A percentile compares a stretch with the other conserved stretches of the same genome.
Evolutionary conservation across 2,888 invertebrate species (phyloP).

Genomic region (Machimus atricapillus): DNA sequence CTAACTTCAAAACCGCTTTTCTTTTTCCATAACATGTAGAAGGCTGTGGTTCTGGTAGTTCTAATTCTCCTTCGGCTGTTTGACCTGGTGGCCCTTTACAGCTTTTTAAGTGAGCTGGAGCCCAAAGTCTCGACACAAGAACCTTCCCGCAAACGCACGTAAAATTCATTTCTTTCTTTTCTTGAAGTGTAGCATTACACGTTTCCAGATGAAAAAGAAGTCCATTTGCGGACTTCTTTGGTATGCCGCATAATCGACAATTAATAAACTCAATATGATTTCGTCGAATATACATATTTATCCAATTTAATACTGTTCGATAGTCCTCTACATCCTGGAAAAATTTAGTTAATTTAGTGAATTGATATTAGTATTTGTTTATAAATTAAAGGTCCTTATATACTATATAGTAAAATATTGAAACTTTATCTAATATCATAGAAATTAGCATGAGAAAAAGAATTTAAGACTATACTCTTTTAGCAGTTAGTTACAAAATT

Average conservation of each 20-base stretch:
- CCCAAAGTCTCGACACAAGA: neutral
- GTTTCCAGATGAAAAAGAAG: conserved; percentile 54
- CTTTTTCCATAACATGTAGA: neutral
- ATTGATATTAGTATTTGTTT: neutral
- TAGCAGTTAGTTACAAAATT: neutral
- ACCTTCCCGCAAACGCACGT: conserved; percentile 49
- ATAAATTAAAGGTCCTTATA: too few relatives aligned
- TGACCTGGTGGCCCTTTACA: neutral
- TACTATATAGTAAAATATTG: too few relatives aligned
- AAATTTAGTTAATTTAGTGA: neutral
- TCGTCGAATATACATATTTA: conserved; percentile 51
- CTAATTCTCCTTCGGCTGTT: neutral
- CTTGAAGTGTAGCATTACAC: conserved; percentile 52
- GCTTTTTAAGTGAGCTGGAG: neutral
- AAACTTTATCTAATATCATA: neutral
- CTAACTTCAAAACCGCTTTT: conserved; percentile 10
- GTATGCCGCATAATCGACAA: conserved; percentile 55
- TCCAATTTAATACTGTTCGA: conserved; percentile 48
- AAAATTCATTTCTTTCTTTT: conserved; percentile 47
- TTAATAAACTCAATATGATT: conserved; percentile 48
- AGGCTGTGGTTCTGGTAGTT: neutral
- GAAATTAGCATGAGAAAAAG: too few relatives aligned
- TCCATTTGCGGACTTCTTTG: conserved; percentile 54
- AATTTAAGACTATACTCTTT: too few relatives aligned
- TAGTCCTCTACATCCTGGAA: conserved; percentile 51